These are phyloP conservation scores for Scartelaos histophorus DNA, from an alignment of 2,113 vertebrate genomes.

Conservation along the genomic window DNA sequence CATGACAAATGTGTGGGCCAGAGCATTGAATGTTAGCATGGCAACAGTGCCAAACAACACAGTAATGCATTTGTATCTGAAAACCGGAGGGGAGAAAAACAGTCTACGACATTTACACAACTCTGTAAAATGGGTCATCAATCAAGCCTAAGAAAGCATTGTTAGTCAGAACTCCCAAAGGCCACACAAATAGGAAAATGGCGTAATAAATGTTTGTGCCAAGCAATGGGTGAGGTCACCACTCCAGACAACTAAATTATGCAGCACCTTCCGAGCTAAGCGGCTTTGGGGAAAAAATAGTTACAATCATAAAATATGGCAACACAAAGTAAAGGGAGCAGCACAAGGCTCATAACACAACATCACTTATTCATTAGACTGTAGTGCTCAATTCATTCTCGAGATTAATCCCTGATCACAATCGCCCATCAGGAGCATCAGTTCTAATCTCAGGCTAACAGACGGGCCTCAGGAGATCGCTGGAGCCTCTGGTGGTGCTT, in stretches of 20 bases:
- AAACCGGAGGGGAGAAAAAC: neutral
- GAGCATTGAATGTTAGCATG: neutral
- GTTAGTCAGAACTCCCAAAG: constrained; percentile 20
- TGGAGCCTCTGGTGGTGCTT: neutral
- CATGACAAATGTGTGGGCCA: neutral
- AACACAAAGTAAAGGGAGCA: constrained; percentile 27
- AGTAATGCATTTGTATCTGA: constrained; percentile 20
- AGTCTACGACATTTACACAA: constrained; percentile 3
- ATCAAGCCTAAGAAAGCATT: constrained; percentile 33
- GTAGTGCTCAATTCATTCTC: neutral
- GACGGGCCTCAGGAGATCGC: neutral
- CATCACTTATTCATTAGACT: neutral
- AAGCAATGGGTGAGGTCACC: constrained; percentile 50
- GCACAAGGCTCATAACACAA: neutral
- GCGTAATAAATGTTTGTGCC: constrained; percentile 46
- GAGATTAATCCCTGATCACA: neutral
- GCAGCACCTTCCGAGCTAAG: constrained; percentile 42
- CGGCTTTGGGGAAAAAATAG: constrained; percentile 29
- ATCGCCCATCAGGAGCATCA: neutral
- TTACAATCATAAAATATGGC: constrained; percentile 27
- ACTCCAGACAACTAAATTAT: constrained; percentile 57
- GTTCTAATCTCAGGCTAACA: neutral
- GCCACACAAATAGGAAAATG: constrained; percentile 19
- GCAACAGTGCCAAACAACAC: neutral
- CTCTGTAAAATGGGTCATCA: constrained; percentile 21